Evolutionary conservation across 2,113 vertebrate species (phyloP), one percentile per base, ranked within the genome.

Genomic region (Ceyx cyanopectus): DNA sequence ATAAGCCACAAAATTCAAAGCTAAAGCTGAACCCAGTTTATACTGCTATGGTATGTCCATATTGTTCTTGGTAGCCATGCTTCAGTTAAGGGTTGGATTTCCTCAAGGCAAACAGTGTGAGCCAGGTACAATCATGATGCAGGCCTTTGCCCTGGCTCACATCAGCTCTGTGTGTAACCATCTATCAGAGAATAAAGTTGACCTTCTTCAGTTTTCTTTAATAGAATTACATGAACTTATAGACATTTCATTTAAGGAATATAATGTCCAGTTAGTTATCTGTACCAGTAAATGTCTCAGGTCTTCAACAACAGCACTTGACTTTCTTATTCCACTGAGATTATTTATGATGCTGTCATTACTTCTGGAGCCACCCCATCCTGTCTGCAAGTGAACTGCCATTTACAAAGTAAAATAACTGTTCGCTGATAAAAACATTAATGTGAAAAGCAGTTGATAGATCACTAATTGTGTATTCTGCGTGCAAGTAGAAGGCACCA

Each of bases 141-240:
- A 32, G 24, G 10, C 8, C 7, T 68, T 80, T 83, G 27, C 8
- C 24, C 10, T 60, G 40, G 14, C 12, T 65, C 27, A 23, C 0
- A 0, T n/a, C 67, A 62, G 6, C 30, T 60, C 2, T 46, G 7
- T 56, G 16, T 21, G 18, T 30, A 72, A 8, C 2, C 1, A 12
- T 24, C 7, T 30, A 48, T 46, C 45, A 76, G 21, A 72, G 32
- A 56, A 83, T 8, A 66, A 34, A 10, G 3, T 1, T 85, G 32
- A 73, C 1, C 1, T 11, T 87, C 21, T 65, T 45, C 54, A 58
- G 14, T 68, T 68, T 73, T 76, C 53, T 68, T 18, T 30, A 32
- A 45, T 1, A 72, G 4, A 41, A 21, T 60, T 60, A 58, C 30
- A 76, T 6, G 60, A 75, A 80, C 12, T 1, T 27, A 34, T 3